Evolutionary conservation across 2,888 invertebrate genomes (phyloP), one percentile per base, ranked within the genome.

Genomic region (Laothoe populi): DNA sequence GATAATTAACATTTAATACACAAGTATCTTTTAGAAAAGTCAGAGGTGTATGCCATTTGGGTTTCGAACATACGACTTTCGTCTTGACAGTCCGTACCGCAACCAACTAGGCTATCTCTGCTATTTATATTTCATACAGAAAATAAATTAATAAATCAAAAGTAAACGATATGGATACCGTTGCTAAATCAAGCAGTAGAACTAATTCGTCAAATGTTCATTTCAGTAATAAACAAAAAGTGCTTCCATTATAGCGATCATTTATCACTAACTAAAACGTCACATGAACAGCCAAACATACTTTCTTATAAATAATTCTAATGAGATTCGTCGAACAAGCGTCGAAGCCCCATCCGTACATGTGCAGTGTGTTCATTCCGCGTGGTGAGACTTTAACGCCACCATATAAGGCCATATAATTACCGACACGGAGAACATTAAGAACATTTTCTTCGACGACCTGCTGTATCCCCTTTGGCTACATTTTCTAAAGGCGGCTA

Each of bases 251-350:
- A 21, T 8, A 8, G 0, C 4, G 24, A 26, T 48, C n/a, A 24
- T 19, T 19, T 16, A 19, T 19, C 53, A 35, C 7, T 31, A 5
- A n/a, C 24, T n/a, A 19, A 53, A 53, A 35, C 35, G 13, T n/a
- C 8, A 21, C 45, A 21, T 10, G 11, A 31, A 53, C 10, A 53
- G 19, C 53, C 53, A 53, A 53, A 53, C 53, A 53, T 35, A 35
- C 53, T 53, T 53, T 53, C 53, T 53, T 53, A 53, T 53, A 35
- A 53, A 53, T 35, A 53, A 53, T 53, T 53, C 31, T 53, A 53
- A 53, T 53, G 53, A 53, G 53, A 53, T 53, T 53, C 53, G 35
- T 53, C 16, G 53, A 53, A 53, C 19, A 53, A 35, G 53, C 53
- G 35, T 53, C 19, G 53, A 53, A 19, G 53, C 49, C 24, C 35